phyloP scores from a whole-genome alignment of 1,140 invertebrate species.

The Drosophila grimshawi region DNA sequence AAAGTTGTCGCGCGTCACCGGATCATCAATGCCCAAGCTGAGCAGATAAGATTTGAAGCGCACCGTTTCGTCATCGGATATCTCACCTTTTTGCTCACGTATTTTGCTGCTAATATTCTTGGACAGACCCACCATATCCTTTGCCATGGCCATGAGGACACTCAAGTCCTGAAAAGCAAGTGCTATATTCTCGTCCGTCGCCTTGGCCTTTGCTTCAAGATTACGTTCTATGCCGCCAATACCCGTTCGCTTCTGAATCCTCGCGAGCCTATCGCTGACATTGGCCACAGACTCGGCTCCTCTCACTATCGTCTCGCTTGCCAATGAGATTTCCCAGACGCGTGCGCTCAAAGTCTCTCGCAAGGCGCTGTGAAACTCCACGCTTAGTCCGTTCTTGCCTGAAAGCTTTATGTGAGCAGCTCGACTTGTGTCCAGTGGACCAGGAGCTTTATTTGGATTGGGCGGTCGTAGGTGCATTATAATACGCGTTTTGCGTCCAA shows the following conservation, averaged over 20 bases:
- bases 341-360: conserved; percentile 87
- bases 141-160: conserved; percentile 96
- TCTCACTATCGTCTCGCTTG: conserved; percentile 47
- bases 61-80: conserved; percentile 98
- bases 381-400: conserved; percentile 93
- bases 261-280: conserved; percentile 77
- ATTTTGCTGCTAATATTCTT: conserved; percentile 97
- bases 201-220: conserved; percentile 94
- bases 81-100: conserved; percentile 96
- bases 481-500: conserved; percentile 92
- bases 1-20: conserved; percentile 96
- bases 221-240: conserved; percentile 98
- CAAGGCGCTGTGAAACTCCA: conserved; percentile 88
- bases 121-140: conserved; percentile 98
- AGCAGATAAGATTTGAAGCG: conserved; percentile 98
- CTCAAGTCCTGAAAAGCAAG: conserved; percentile 97
- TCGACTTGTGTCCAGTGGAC: conserved; percentile 89
- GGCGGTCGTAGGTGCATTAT: conserved; percentile 91
- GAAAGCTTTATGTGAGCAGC: conserved; percentile 93
- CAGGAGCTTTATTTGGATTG: conserved; percentile 88
- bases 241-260: conserved; percentile 89
- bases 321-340: conserved; percentile 87
- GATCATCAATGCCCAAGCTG: conserved; percentile 98
- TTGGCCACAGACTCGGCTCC: conserved; percentile 84
- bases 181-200: conserved; percentile 95